These are phyloP conservation scores for Rousettus leschenaultii DNA, from an alignment of 2,113 vertebrate genomes.

Conservation along the genomic window DNA sequence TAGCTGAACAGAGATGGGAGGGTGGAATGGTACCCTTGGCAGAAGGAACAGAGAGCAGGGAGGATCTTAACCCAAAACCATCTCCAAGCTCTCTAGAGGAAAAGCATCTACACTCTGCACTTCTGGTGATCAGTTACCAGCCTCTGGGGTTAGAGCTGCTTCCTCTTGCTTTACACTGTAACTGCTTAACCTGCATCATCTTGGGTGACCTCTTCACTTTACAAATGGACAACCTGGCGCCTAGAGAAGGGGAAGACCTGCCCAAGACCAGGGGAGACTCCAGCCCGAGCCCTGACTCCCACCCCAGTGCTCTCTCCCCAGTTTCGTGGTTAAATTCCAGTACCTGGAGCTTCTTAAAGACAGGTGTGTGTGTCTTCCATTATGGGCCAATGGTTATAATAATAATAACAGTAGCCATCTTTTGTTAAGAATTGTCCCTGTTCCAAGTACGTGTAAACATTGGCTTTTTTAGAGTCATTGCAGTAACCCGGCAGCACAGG, in stretches of 20 bases:
- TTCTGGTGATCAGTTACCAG: background rate
- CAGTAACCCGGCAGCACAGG: background rate
- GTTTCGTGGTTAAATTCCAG: background rate
- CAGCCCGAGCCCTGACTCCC: background rate
- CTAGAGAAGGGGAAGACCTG: background rate
- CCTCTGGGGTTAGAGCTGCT: background rate
- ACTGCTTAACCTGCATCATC: background rate
- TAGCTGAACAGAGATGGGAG: background rate
- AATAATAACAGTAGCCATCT: background rate
- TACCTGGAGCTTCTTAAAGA: background rate
- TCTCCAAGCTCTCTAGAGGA: background rate
- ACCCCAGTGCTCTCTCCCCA: background rate
- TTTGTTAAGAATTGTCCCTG: background rate
- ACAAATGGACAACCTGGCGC: background rate
- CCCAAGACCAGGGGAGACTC: background rate
- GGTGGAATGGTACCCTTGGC: background rate
- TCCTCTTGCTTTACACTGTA: background rate
- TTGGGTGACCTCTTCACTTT: background rate
- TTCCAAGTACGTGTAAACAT: background rate
- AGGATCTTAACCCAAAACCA: background rate
- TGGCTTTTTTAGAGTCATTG: background rate
- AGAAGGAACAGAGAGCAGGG: background rate
- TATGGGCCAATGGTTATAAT: background rate
- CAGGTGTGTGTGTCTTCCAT: rapidly evolving
- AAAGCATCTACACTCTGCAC: background rate